phyloP scores from a whole-genome alignment of 2,888 invertebrate genomes.

The Plusia festucae region DNA sequence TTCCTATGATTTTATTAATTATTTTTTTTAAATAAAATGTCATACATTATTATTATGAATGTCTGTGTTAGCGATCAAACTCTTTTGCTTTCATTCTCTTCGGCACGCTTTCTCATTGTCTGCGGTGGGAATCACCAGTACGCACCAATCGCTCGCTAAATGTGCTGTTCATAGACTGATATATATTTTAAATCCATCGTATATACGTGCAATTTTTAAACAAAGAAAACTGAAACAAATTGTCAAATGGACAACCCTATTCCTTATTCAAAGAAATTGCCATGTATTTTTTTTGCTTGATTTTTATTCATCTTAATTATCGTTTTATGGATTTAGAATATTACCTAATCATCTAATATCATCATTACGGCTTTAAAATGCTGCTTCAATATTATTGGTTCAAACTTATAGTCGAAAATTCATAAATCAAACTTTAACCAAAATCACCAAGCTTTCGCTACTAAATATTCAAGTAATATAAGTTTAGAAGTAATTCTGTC shows the following conservation, averaged over 20 bases:
- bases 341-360: conserved; percentile 28
- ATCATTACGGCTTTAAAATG: conserved; percentile 39
- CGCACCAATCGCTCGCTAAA: conserved; percentile 66
- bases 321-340: conserved; percentile 60
- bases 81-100: conserved; percentile 31
- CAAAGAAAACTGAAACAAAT: conserved; percentile 7
- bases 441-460: conserved; percentile 57
- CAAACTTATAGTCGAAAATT: conserved; percentile 9
- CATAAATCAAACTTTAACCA: conserved; percentile 18
- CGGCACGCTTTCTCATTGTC: conserved; percentile 51
- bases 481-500: conserved; percentile 55
- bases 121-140: conserved; percentile 45
- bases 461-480: conserved; percentile 44
- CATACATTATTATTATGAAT: too few species aligned
- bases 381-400: conserved; percentile 32
- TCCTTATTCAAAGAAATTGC: background rate
- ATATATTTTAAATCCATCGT: conserved; percentile 59
- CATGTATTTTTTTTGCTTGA: background rate
- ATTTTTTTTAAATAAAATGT: too few species aligned
- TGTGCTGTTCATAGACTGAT: conserved; percentile 59
- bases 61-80: conserved; percentile 24
- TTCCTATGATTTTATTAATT: too few species aligned
- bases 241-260: background rate
- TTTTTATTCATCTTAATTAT: background rate
- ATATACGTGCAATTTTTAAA: background rate